Conservation (phyloP, 2,888 invertebrate species). For the Cryptocheilus praepositus region DNA sequence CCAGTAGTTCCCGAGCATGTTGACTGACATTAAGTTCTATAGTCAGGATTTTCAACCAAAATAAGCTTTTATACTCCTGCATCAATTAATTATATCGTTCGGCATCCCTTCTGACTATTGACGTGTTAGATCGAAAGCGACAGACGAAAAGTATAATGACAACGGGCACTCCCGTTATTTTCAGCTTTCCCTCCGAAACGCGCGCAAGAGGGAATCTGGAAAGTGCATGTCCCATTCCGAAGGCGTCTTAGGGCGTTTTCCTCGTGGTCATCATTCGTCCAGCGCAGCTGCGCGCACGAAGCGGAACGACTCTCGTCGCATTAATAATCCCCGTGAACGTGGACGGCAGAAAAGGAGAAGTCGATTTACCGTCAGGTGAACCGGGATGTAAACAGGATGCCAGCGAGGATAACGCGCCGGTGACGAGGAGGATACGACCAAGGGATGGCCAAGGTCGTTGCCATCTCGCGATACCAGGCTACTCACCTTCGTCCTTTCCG, state of each 20-base stretch:
- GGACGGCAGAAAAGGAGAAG: slow-evolving; percentile 33
- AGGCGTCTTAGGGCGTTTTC: not conserved
- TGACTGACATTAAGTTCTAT: too few species aligned
- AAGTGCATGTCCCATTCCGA: slow-evolving; percentile 1
- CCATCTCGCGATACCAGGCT: slow-evolving; percentile 49
- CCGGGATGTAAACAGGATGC: slow-evolving; percentile 60
- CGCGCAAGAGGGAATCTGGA: not conserved
- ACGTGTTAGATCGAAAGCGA: too few species aligned
- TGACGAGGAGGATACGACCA: slow-evolving; percentile 26
- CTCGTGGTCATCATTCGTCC: not conserved
- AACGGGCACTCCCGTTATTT: too few species aligned
- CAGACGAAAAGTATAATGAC: too few species aligned
- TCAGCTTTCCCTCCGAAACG: too few species aligned
- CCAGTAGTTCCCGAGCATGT: too few species aligned
- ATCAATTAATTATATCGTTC: too few species aligned
- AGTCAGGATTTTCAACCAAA: too few species aligned
- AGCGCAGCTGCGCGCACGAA: slow-evolving; percentile 4
- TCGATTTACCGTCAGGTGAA: slow-evolving; percentile 54
- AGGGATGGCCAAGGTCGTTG: slow-evolving; percentile 45
- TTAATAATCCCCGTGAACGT: slow-evolving; percentile 36
- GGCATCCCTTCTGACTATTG: too few species aligned
- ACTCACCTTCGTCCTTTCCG: slow-evolving; percentile 39
- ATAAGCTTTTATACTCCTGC: too few species aligned
- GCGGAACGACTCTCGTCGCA: slow-evolving; percentile 19
- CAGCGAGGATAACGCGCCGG: slow-evolving; percentile 38